Conservation (phyloP, 2,888 invertebrate genomes). For the Ichneumoninae sp. region DNA sequence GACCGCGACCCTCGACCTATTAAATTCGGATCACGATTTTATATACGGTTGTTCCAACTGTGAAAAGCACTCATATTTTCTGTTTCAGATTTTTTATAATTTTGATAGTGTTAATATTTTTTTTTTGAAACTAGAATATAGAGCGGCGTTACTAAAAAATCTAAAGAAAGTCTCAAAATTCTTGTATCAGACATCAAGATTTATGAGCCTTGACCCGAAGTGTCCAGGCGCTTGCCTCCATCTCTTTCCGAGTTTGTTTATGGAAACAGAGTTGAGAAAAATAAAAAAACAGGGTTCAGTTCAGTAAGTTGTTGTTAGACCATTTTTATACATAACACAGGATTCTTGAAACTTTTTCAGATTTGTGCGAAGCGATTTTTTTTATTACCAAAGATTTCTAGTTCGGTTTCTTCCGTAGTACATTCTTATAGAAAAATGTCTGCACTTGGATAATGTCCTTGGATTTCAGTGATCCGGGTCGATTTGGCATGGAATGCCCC, state of each 20-base stretch:
- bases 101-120: background rate
- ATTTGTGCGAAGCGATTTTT: no score
- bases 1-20: background rate
- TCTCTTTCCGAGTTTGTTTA: background rate
- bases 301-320: no score
- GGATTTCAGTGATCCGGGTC: background rate
- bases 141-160: background rate
- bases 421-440: background rate
- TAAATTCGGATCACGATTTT: background rate
- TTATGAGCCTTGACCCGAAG: background rate
- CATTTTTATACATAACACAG: no score
- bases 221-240: background rate
- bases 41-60: background rate
- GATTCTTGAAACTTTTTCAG: no score
- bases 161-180: background rate
- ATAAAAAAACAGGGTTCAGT: no score
- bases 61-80: background rate
- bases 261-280: background rate
- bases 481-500: background rate
- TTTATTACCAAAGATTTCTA: no score
- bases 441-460: background rate
- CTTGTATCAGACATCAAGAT: background rate
- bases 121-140: background rate
- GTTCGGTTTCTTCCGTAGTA: background rate
- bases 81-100: background rate